A percentile compares a stretch with the other conserved stretches of the same genome.
Evolutionary conservation across 2,113 vertebrate genomes (phyloP).

Genomic region (Dicentrarchus labrax): DNA sequence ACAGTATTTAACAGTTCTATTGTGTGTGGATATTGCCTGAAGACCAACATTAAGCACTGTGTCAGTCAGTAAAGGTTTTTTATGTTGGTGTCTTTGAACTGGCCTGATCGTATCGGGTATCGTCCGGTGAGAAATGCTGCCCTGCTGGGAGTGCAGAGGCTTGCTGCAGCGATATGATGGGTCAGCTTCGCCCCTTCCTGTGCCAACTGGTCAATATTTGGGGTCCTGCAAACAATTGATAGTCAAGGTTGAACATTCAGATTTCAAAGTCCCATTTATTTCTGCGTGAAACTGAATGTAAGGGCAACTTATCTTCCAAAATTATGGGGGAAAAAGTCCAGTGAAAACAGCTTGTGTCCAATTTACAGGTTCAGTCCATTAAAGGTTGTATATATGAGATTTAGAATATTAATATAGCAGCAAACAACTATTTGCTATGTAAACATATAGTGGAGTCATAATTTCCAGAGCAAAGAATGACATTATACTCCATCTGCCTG

Average conservation of each 20-base stretch:
- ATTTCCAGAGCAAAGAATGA: too few relatives aligned
- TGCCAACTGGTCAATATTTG: slow-evolving; percentile 89
- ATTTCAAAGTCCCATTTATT: too few relatives aligned
- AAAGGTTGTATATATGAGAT: too few relatives aligned
- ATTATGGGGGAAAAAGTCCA: too few relatives aligned
- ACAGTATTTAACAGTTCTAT: neutral
- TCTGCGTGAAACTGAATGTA: too few relatives aligned
- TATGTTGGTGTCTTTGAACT: slow-evolving; percentile 16
- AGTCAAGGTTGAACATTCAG: neutral
- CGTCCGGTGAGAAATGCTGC: slow-evolving; percentile 92
- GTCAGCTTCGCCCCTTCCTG: slow-evolving; percentile 87
- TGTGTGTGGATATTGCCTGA: neutral
- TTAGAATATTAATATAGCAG: too few relatives aligned
- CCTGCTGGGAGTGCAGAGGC: slow-evolving; percentile 92
- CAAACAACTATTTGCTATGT: too few relatives aligned
- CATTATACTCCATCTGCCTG: too few relatives aligned
- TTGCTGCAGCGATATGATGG: slow-evolving; percentile 90
- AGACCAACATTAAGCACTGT: neutral
- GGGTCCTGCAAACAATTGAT: slow-evolving; percentile 84
- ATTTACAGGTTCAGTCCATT: too few relatives aligned
- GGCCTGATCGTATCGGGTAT: slow-evolving; percentile 92
- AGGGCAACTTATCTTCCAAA: too few relatives aligned
- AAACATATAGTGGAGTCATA: too few relatives aligned
- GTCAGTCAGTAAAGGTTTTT: neutral
- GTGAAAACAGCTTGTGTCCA: too few relatives aligned